Conservation (phyloP, 2,888 invertebrate genomes). For the Rhagonycha lutea region DNA sequence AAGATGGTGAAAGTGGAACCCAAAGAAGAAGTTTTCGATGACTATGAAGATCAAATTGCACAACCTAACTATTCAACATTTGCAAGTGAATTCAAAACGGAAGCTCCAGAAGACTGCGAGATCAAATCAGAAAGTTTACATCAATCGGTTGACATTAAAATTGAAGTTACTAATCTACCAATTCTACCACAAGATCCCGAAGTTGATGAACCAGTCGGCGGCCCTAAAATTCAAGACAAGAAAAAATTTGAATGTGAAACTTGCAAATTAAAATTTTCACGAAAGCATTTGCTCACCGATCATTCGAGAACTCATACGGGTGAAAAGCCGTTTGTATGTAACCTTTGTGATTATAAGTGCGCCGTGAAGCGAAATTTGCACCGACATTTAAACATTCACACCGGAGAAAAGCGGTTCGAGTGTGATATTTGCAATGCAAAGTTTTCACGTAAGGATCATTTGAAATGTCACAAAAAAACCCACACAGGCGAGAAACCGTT, state of each 20-base stretch:
- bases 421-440: background rate
- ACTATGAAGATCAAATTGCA: background rate
- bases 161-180: background rate
- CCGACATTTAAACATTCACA: background rate
- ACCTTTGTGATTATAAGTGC: background rate
- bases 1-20: background rate
- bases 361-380: background rate
- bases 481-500: background rate
- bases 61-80: background rate
- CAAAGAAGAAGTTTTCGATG: background rate
- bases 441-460: background rate
- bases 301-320: background rate
- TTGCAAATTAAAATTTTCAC: background rate
- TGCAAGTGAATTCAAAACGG: background rate
- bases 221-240: background rate
- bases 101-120: background rate
- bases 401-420: background rate
- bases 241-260: background rate
- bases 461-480: background rate
- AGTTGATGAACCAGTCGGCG: background rate
- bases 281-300: background rate
- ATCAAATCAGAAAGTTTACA: background rate
- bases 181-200: background rate
- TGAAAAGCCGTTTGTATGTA: background rate
- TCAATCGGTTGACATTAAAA: background rate